Evolutionary conservation across 2,888 invertebrate species (phyloP), one percentile per base, ranked within the genome.

Genomic region (Caenorhabditis sinica): DNA sequence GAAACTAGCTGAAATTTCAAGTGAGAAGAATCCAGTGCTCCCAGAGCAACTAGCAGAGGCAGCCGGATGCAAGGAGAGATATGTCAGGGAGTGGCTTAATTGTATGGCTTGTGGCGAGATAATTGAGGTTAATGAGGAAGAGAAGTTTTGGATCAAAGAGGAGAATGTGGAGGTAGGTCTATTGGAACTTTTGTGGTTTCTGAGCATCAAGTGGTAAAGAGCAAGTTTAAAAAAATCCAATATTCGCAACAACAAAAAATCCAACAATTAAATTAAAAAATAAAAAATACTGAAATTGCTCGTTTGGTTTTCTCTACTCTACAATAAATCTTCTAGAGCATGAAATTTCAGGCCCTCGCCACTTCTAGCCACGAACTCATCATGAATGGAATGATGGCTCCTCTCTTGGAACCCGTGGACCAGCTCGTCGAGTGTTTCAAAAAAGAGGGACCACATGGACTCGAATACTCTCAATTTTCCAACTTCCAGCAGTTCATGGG

Each of bases 401-500:
- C 77, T 25, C 74, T 86, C 28, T 65, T 85, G 17, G 66, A 73
- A 23, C 86, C 84, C 0, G 83, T 84, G 20, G 79, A 87, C 8
- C 25, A 85, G 17, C 85, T 90, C 11, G 25, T 76, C 28, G 81
- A 85, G 11, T 86, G 87, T 13, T 88, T 89, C 79, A 85, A 74
- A 60, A 76, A 83, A 56, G 79, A 88, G 28, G 90, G 90, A 20
- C 90, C 90, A 3, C 77, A 60, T 17, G 90, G 89, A 58, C 79
- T 90, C 13, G 82, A 83, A 15, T 90, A 90, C 77, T 73, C 79
- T 11, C 58, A 85, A 36, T 90, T 88, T 72, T 36, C 66, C 8
- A 79, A 80, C 17, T 90, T 90, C 75, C 89, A 89, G 68, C 65
- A 58, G 11, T 73, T 69, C n/a, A 90, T 90, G 89, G 79, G 76